These are phyloP conservation scores for Chloroceryle aenea DNA, from an alignment of 2,113 vertebrate species.

Conservation along the genomic window DNA sequence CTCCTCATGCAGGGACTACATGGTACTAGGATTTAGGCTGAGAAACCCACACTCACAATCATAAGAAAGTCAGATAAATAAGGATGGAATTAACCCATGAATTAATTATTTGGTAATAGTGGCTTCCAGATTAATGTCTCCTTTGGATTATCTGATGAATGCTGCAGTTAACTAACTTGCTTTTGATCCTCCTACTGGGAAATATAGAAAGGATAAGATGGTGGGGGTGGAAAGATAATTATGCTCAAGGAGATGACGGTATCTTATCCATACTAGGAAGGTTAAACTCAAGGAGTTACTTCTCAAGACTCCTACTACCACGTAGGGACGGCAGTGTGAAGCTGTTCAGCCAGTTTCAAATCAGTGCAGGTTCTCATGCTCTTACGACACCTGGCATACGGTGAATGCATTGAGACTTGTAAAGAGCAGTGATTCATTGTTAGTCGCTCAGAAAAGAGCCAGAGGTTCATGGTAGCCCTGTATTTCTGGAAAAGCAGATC, in stretches of 20 bases:
- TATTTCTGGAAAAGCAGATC: slow-evolving; percentile 23
- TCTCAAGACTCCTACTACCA: neutral
- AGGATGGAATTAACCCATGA: neutral
- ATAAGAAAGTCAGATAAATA: slow-evolving; percentile 11
- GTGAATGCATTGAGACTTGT: slow-evolving; percentile 60
- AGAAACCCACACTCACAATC: neutral
- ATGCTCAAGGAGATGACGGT: slow-evolving; percentile 30
- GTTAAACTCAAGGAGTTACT: slow-evolving; percentile 4
- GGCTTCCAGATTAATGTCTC: slow-evolving; percentile 30
- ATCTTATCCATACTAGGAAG: slow-evolving; percentile 48
- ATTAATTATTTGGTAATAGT: slow-evolving; percentile 39
- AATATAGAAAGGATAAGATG: slow-evolving; percentile 18
- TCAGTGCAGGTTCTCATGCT: slow-evolving; percentile 32
- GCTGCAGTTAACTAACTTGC: slow-evolving; percentile 32
- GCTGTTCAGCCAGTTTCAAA: slow-evolving; percentile 50
- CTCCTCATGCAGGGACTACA: neutral
- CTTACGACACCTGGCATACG: slow-evolving; percentile 66
- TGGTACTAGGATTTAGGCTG: neutral
- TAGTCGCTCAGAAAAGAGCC: slow-evolving; percentile 56
- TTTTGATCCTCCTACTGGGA: slow-evolving; percentile 67
- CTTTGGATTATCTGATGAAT: slow-evolving; percentile 48
- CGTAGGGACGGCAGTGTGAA: slow-evolving; percentile 5
- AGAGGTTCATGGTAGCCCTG: neutral
- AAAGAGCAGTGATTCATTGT: slow-evolving; percentile 74
- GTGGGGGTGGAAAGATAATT: slow-evolving; percentile 21